Evolutionary conservation across 1,140 invertebrate species (phyloP), one percentile per base, ranked within the genome.

Genomic region (Galendromus occidentalis): DNA sequence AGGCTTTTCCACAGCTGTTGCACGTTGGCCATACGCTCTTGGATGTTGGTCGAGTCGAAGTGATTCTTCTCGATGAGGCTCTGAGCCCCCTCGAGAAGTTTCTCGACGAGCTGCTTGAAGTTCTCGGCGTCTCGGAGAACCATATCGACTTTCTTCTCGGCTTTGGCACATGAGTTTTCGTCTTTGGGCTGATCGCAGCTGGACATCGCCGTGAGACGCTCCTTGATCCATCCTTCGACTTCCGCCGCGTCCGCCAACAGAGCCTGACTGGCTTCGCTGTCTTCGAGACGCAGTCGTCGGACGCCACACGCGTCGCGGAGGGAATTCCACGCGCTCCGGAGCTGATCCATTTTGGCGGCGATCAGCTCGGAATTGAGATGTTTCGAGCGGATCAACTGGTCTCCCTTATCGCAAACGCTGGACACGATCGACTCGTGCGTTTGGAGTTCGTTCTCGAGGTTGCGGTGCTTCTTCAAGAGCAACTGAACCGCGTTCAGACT

Each of bases 381-480:
- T 1, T 85, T 84, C 51, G 85, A 84, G n/a, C 84, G 79, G 2
- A 86, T 80, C 81, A 92, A 86, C 67, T 86, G 82, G 5, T 82
- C 78, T 0, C 86, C 87, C 65, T 87, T 79, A 5, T 79, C 80
- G 6, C 83, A 77, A 7, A 92, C 75, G 0, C 82, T 82, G 12
- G 81, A 76, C 1, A 92, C 82, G 1, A 90, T 81, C 0, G 88
- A 85, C 74, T 92, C 88, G 70, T 88, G 83, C 7, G 85, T 84
- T 33, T 81, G 78, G 9, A 93, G 77, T 76, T 93, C 89, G 0
- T 87, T 83, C 73, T 92, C 88, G 4, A 91, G 72, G 1, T 83
- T 82, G 66, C 80, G 78, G 76, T 98, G 93, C 76, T 97, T 97
- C 80, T 97, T 98, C 71, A 96, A 91, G 51, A 98, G 76, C 71